A percentile compares a stretch with the other conserved stretches of the same genome.
phyloP scores from a whole-genome alignment of 2,888 invertebrate genomes.

The Drosophila mulleri region DNA sequence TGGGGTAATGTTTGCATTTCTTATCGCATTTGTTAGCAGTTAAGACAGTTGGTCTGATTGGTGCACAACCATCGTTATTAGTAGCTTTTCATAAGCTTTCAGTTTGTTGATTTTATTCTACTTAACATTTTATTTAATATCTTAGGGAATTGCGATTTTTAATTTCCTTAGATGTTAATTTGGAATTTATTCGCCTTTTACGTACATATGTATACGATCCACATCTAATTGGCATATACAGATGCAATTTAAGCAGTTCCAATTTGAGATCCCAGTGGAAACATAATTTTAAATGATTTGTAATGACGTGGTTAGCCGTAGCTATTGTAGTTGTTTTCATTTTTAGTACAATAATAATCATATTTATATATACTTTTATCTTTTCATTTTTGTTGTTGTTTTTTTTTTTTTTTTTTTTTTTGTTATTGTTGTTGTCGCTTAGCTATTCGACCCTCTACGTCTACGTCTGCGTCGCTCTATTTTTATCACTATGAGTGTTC shows the following conservation, averaged over 20 bases:
- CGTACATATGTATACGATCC: neutral
- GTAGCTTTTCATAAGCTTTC: constrained; percentile 4
- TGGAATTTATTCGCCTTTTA: neutral
- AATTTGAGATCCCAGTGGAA: neutral
- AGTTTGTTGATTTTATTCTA: constrained; percentile 1
- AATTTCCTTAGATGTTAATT: neutral
- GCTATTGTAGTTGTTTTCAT: constrained; percentile 45
- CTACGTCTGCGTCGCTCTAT: constrained; percentile 55
- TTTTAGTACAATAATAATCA: constrained; percentile 69
- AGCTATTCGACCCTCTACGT: constrained; percentile 28
- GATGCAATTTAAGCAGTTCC: neutral
- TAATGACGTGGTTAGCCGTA: constrained; percentile 37
- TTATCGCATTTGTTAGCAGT: constrained; percentile 24
- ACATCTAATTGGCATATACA: neutral
- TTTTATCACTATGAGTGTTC: constrained; percentile 74
- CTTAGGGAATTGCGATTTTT: neutral
- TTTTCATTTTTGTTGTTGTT: constrained; percentile 28
- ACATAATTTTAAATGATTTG: constrained; percentile 40
- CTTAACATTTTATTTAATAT: neutral
- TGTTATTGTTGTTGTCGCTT: constrained; percentile 4
- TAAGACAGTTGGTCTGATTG: constrained; percentile 5
- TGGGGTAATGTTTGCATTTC: neutral
- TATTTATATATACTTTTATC: constrained; percentile 42
- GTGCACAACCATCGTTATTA: neutral
- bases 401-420: neutral